Conservation (phyloP, 2,888 invertebrate species). For the Uloborus plumipes region DNA sequence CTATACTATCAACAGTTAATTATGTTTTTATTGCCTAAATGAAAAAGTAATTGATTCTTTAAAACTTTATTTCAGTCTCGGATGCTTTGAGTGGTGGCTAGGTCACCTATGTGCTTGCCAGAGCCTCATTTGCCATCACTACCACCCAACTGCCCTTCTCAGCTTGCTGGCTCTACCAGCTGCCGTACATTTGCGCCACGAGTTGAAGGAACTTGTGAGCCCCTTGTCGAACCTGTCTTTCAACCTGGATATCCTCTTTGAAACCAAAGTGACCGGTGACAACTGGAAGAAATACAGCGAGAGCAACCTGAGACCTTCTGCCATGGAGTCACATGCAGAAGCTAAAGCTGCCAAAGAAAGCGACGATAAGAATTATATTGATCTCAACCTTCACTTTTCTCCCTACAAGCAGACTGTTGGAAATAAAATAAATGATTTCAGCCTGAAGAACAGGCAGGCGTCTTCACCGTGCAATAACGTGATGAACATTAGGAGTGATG, state of each 20-base stretch:
- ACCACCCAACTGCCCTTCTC: constrained; percentile 59
- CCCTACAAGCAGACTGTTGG: constrained; percentile 25
- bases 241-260: constrained; percentile 84
- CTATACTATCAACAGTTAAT: too few species aligned
- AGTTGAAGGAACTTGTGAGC: constrained; percentile 78
- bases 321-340: constrained; percentile 14
- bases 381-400: constrained; percentile 39
- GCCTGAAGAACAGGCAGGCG: constrained; percentile 28
- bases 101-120: constrained; percentile 59
- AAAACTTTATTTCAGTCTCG: constrained; percentile 39
- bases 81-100: constrained; percentile 65
- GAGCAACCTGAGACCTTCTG: constrained; percentile 34
- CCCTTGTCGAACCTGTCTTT: constrained; percentile 85
- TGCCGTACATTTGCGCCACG: constrained; percentile 71
- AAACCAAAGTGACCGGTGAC: constrained; percentile 70
- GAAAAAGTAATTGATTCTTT: background rate
- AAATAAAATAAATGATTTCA: constrained; percentile 47
- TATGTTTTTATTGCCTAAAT: too few species aligned
- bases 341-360: constrained; percentile 22
- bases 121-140: constrained; percentile 58
- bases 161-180: constrained; percentile 58
- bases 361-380: constrained; percentile 32
- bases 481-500: constrained; percentile 42
- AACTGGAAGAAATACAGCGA: constrained; percentile 44
- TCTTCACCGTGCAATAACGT: constrained; percentile 32